Evolutionary conservation across 2,888 invertebrate genomes (phyloP).

Genomic region (Lasiommata megera): DNA sequence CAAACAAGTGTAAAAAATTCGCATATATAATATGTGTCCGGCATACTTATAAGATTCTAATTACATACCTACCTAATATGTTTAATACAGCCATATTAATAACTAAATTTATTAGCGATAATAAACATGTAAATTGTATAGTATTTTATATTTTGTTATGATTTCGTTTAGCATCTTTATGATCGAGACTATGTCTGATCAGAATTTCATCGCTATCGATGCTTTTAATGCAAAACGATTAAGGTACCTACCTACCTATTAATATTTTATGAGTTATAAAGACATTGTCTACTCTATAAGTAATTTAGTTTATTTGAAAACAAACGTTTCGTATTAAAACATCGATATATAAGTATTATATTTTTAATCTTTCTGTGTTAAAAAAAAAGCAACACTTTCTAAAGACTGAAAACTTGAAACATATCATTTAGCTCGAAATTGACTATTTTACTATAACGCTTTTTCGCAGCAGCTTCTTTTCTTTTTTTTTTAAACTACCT

Average conservation of each 20-base stretch:
- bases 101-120: neutral
- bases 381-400: conserved; percentile 46
- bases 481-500: conserved; percentile 1
- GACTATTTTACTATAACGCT: conserved; percentile 23
- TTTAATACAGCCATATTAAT: neutral
- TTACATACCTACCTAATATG: neutral
- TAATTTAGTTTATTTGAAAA: neutral
- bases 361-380: conserved; percentile 9
- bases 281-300: neutral
- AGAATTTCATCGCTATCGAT: neutral
- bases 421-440: conserved; percentile 60
- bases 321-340: conserved; percentile 2
- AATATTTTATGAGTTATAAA: neutral
- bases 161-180: neutral
- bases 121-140: neutral
- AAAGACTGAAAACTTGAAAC: conserved; percentile 64
- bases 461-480: conserved; percentile 12
- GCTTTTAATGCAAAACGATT: neutral
- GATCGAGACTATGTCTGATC: neutral
- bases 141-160: neutral
- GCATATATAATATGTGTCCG: neutral
- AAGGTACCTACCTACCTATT: neutral
- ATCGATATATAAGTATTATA: neutral
- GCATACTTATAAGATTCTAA: neutral
- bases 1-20: neutral